Evolutionary conservation across 2,888 invertebrate species (phyloP), one percentile per base, ranked within the genome.

Genomic region (Nomada hirtipes): DNA sequence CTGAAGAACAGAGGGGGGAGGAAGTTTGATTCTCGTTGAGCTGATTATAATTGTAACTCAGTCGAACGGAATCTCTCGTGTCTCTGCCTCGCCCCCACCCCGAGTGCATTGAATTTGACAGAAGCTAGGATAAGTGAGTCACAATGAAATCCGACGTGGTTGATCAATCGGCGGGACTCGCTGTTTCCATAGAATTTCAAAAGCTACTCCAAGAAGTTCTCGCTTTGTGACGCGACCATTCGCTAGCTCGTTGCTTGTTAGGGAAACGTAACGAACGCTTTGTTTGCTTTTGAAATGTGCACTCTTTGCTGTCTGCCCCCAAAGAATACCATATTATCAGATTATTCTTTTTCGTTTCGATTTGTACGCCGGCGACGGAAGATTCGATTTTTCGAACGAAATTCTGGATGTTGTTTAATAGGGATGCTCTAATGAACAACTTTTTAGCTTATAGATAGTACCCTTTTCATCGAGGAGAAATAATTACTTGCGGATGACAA

Each of bases 171-270:
- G 18, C 67, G 42, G 53, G 73, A 26, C 44, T 29, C 72, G 29
- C 23, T 47, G 67, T 79, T 79, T 68, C 68, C 63, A 68, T 64
- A 73, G 80, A 52, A 73, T 80, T 79, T 79, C 73, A 65, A 80
- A 73, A 80, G 80, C 80, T 80, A 79, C 80, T 79, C 73, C 67
- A 80, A 80, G 80, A 57, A 79, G 57, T 79, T 79, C 55, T 52
- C 63, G 57, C 80, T 80, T 79, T 73, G 80, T 68, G 52, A 57
- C 50, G 42, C 47, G 23, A 36, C 26, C 55, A 26, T 29, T 20
- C 59, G 63, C 29, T 53, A 47, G 67, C 23, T 61, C 65, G 26
- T 55, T 52, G 80, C 80, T 80, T 68, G 80, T 79, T 73, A 79
- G 63, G 44, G 23, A 67, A 36, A 57, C 57, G 23, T 79, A 79